A percentile compares a stretch with the other conserved stretches of the same genome.
Conservation (phyloP, 1,140 invertebrate species). For the Lasioglossum baleicum region DNA sequence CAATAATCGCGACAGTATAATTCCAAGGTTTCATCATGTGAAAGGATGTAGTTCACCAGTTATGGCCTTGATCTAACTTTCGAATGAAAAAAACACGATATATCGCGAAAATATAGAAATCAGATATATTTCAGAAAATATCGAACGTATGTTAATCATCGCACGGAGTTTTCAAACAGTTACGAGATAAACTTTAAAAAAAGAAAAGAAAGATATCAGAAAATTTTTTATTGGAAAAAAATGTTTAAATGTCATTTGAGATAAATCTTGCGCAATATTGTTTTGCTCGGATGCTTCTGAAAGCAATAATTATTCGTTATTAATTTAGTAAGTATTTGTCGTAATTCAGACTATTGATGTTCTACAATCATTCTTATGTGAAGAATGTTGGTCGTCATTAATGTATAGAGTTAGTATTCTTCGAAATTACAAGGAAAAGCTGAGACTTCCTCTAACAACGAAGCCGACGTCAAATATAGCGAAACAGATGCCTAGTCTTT, state of each 20-base stretch:
- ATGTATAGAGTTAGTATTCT: not conserved
- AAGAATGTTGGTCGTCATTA: not conserved
- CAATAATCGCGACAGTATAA: not conserved
- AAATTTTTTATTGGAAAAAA: not conserved
- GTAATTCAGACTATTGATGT: not conserved
- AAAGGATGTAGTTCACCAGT: slow-evolving; percentile 22
- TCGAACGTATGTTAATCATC: too few relatives aligned
- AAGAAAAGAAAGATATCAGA: not conserved
- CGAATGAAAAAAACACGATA: not conserved
- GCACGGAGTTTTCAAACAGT: not conserved
- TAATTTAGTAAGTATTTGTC: not conserved
- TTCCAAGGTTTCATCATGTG: slow-evolving; percentile 6
- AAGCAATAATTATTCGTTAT: not conserved
- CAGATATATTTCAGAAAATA: not conserved
- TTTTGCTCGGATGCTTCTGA: not conserved
- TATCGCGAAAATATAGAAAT: not conserved
- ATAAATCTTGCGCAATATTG: not conserved
- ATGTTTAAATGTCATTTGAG: not conserved
- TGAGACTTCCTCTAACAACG: not conserved
- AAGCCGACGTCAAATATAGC: not conserved
- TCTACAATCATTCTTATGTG: not conserved
- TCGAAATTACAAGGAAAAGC: not conserved
- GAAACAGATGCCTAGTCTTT: not conserved
- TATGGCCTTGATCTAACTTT: slow-evolving; percentile 30
- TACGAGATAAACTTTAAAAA: not conserved